A percentile compares a stretch with the other conserved stretches of the same genome.
phyloP scores from a whole-genome alignment of 2,113 vertebrate species.

The Xiphophorus hellerii region DNA sequence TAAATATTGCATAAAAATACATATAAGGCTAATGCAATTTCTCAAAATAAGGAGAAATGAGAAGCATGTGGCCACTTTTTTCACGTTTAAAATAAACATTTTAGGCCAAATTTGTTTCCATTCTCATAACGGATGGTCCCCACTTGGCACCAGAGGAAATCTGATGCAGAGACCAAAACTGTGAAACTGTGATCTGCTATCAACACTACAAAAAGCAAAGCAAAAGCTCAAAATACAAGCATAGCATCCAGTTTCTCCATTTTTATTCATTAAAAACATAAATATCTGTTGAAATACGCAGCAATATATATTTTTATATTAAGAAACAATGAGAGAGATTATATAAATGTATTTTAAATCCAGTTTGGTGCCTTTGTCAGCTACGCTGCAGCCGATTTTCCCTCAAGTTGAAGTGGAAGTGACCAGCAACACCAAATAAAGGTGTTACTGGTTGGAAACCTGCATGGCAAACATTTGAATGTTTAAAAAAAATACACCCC shows the following conservation, averaged over 20 bases:
- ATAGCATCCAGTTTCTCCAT: not conserved
- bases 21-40: not conserved
- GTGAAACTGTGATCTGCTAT: not conserved
- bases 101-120: not conserved
- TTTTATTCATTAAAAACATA: not conserved
- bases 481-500: not conserved
- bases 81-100: not conserved
- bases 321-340: conserved; percentile 15
- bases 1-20: too few species aligned
- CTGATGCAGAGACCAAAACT: too few species aligned
- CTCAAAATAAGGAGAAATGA: not conserved
- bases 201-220: not conserved
- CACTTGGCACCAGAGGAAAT: too few species aligned
- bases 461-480: not conserved
- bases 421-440: conserved; percentile 4
- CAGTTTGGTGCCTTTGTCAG: not conserved
- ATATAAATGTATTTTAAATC: conserved; percentile 13
- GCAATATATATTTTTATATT: not conserved
- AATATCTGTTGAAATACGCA: not conserved
- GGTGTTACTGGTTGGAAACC: conserved; percentile 10
- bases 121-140: too few species aligned
- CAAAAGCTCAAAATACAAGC: not conserved
- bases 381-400: not conserved
- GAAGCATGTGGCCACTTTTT: too few species aligned
- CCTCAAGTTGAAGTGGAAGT: not conserved